Base-by-base conservation (phyloP, 2,888 invertebrate species). In the Eupelmus urozonus region DNA sequence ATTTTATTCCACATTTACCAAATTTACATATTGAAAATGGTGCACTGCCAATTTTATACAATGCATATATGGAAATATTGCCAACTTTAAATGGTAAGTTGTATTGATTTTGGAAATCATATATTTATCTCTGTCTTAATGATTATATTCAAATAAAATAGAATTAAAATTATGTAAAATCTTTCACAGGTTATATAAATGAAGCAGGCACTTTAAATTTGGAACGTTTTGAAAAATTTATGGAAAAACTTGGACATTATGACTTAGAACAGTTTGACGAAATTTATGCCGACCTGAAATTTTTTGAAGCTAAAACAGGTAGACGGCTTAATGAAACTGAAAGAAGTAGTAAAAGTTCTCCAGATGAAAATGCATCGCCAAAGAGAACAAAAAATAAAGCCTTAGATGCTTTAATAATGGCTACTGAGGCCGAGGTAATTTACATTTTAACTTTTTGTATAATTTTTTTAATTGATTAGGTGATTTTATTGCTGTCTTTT, bases 1-100 rank as follows among this genome's bases (percentile, higher is more conserved):
- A 99, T 90, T 99, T 99, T 90, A 96, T 99, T 85, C 99, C 99
- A 0, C 94, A 98, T 91, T 91, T 99, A 81, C 99, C 99, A 1
- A 95, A 97, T 90, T 92, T 99, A 89, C 97, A 99, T 89, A 99
- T 99, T 82, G 93, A 94, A 83, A 95, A 96, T 86, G 97, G 97
- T 85, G 97, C 97, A 16, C 90, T 99, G 81, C 96, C 97, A 0
- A 88, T 96, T 80, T 91, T 99, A 53, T 98, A 97, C 90, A 93
- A 93, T 85, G 95, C 95, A 0, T 98, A 99, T 90, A 97, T 95
- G 91, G 93, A 93, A 63, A 94, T 97, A 49, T 91, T 98, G 84
- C 97, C 97, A 0, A 93, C 93, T 49, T 91, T 98, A 82, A 95
- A 95, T 90, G 98, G 98, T 95, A 89, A 62, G 13, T 72, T 27